These are phyloP conservation scores for Bathynomus jamesi DNA, from an alignment of 1,140 invertebrate species.

Conservation along the genomic window DNA sequence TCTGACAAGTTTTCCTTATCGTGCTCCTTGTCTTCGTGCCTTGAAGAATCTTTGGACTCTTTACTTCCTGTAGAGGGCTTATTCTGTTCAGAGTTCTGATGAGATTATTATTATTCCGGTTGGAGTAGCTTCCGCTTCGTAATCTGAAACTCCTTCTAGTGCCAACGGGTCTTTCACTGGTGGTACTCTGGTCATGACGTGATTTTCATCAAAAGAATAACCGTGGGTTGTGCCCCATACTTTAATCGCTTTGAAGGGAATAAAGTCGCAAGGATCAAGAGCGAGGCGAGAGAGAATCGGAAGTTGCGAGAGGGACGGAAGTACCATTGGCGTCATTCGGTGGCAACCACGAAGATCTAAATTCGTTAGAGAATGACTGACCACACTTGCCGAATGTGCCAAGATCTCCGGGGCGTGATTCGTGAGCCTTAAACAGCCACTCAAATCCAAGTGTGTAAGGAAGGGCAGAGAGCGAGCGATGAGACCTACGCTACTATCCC, in stretches of 20 bases:
- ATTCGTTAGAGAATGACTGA: slow-evolving; percentile 21
- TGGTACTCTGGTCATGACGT: slow-evolving; percentile 16
- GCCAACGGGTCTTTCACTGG: slow-evolving; percentile 1
- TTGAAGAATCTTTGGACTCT: no score
- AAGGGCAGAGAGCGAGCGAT: slow-evolving; percentile 50
- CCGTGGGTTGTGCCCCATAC: slow-evolving; percentile 30
- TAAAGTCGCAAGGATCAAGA: slow-evolving; percentile 16
- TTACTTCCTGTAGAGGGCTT: no score
- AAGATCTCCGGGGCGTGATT: slow-evolving; percentile 72
- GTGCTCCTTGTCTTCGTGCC: no score
- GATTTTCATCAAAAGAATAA: slow-evolving; percentile 15
- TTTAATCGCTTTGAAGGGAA: slow-evolving; percentile 21
- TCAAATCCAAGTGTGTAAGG: slow-evolving; percentile 61
- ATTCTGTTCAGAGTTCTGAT: no score
- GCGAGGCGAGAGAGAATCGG: slow-evolving; percentile 23
- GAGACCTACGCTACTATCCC: slow-evolving; percentile 65
- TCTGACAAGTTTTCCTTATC: background rate
- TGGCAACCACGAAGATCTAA: slow-evolving; percentile 30
- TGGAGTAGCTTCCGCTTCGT: background rate
- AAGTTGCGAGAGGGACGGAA: slow-evolving; percentile 25
- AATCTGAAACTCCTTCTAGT: background rate
- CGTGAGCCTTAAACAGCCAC: slow-evolving; percentile 70
- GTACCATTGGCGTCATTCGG: slow-evolving; percentile 20
- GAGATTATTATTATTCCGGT: no score
- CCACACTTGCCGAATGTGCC: slow-evolving; percentile 32